A percentile compares a stretch with the other conserved stretches of the same genome.
phyloP scores from a whole-genome alignment of 2,888 invertebrate genomes.

The Drosophila sordidula region DNA sequence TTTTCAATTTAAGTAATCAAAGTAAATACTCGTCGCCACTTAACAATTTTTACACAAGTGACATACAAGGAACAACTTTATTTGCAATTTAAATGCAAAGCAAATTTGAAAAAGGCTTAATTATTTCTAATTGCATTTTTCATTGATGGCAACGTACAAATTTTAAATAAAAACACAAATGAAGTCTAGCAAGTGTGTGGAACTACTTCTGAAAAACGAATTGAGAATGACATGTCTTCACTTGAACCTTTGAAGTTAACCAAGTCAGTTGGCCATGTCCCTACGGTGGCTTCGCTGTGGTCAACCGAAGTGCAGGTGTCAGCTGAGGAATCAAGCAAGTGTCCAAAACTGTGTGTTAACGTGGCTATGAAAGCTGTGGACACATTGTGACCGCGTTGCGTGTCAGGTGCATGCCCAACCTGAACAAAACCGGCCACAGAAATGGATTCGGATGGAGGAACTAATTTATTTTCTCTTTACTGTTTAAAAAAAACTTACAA shows the following conservation, averaged over 20 bases:
- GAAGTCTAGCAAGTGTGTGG: not conserved
- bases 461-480: too few relatives aligned
- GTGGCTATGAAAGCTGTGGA: conserved; percentile 24
- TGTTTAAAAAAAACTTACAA: too few relatives aligned
- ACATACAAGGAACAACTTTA: not conserved
- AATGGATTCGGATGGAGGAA: not conserved
- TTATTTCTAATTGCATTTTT: conserved; percentile 1
- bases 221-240: not conserved
- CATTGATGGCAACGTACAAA: not conserved
- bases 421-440: not conserved
- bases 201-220: not conserved
- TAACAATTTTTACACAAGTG: not conserved
- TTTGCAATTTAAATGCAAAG: not conserved
- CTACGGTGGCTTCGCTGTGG: conserved; percentile 14
- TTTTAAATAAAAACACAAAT: not conserved
- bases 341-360: conserved; percentile 13
- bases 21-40: not conserved
- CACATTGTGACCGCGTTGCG: conserved; percentile 11
- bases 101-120: not conserved
- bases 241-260: conserved; percentile 4
- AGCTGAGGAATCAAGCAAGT: not conserved
- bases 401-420: conserved; percentile 26
- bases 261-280: not conserved
- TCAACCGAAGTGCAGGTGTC: conserved; percentile 19
- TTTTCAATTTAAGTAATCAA: not conserved